Evolutionary conservation across 1,140 invertebrate genomes (phyloP).

Genomic region (Caligus rogercresseyi): DNA sequence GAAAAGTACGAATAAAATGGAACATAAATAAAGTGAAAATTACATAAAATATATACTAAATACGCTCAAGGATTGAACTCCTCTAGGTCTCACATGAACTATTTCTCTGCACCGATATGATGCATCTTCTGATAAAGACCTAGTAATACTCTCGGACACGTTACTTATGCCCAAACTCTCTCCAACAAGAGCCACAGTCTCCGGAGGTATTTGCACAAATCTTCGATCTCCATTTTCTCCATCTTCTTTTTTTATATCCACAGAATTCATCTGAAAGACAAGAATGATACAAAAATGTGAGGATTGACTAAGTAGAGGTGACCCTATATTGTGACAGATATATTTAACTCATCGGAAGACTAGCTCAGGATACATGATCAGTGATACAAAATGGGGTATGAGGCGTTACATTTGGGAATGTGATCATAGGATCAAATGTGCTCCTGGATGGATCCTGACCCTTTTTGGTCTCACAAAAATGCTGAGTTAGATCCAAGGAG

Average conservation of each 20-base stretch:
- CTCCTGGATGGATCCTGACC: no score
- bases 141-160: conserved; percentile 9
- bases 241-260: not conserved
- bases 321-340: no score
- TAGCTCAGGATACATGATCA: no score
- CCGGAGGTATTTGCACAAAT: conserved; percentile 20
- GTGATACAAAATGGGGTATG: no score
- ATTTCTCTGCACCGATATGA: conserved; percentile 21
- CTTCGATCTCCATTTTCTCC: conserved; percentile 15
- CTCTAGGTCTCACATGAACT: conserved; percentile 11
- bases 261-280: not conserved
- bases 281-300: not conserved
- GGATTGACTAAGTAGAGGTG: no score
- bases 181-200: conserved; percentile 16
- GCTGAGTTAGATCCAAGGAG: conserved; percentile 1
- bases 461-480: no score
- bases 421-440: no score
- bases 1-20: not conserved
- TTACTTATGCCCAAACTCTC: conserved; percentile 17
- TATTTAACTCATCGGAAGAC: no score
- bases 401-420: no score
- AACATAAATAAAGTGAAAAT: not conserved
- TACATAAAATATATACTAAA: no score
- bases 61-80: not conserved
- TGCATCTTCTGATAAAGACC: conserved; percentile 19